These are phyloP conservation scores for Platichthys flesus DNA, from an alignment of 2,113 vertebrate genomes.

Conservation along the genomic window DNA sequence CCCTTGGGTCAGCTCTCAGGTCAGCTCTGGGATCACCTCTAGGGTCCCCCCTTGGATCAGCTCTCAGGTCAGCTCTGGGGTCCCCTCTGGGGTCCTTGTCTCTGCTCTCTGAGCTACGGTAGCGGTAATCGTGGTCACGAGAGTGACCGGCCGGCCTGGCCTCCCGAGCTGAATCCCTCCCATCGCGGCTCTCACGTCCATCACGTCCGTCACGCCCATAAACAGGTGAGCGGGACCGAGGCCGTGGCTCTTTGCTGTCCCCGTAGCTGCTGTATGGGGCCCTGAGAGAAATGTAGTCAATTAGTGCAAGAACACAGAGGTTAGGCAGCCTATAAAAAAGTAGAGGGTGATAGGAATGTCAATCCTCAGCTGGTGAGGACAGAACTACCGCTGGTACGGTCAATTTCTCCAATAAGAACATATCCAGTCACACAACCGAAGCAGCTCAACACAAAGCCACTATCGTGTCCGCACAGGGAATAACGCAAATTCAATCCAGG, in stretches of 20 bases:
- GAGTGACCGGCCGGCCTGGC: slow-evolving; percentile 76
- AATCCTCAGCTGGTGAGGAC: background rate
- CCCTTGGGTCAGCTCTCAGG: slow-evolving; percentile 30
- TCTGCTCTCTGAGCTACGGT: slow-evolving; percentile 78
- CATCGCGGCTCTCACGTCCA: slow-evolving; percentile 74
- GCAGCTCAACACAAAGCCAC: background rate
- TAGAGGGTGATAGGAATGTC: background rate
- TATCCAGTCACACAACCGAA: background rate
- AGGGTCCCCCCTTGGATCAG: background rate
- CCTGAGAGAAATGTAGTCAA: slow-evolving; percentile 57
- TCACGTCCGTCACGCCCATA: slow-evolving; percentile 81
- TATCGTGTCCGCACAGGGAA: background rate
- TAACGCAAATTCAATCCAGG: background rate
- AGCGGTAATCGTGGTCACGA: slow-evolving; percentile 84
- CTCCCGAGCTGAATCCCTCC: slow-evolving; percentile 79
- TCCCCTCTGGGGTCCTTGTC: slow-evolving; percentile 78
- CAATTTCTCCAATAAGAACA: background rate
- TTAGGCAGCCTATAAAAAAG: background rate
- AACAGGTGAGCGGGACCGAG: slow-evolving; percentile 81
- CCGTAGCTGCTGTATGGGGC: slow-evolving; percentile 70
- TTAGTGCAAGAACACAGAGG: slow-evolving; percentile 27
- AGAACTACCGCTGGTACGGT: background rate
- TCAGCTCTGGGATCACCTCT: background rate
- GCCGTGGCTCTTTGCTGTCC: slow-evolving; percentile 75
- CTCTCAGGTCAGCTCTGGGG: background rate